These are phyloP conservation scores for Pelusios castaneus DNA, from an alignment of 2,113 vertebrate species.

Conservation along the genomic window DNA sequence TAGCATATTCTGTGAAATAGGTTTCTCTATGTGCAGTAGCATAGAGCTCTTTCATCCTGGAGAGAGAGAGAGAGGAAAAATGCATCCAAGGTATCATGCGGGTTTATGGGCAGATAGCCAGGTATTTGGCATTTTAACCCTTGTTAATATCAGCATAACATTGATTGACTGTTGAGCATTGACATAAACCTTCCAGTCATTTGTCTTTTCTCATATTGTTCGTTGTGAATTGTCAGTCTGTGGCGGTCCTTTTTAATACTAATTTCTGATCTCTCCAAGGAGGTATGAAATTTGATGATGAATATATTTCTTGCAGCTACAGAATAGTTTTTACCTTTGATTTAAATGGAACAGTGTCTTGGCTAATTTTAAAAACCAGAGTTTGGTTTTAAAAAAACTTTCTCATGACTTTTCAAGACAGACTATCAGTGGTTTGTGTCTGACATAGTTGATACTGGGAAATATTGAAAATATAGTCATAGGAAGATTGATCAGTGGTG, in stretches of 20 bases:
- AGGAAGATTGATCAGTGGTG: slow-evolving; percentile 25
- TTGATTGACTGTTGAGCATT: background rate
- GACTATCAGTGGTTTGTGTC: slow-evolving; percentile 18
- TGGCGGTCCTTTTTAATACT: background rate
- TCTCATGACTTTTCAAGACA: background rate
- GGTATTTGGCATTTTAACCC: background rate
- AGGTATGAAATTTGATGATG: background rate
- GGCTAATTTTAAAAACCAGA: background rate
- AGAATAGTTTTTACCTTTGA: background rate
- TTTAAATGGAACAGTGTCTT: background rate
- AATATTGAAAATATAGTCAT: slow-evolving; percentile 44
- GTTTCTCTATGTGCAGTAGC: background rate
- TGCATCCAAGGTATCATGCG: background rate
- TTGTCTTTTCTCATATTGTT: background rate
- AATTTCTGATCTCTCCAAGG: background rate
- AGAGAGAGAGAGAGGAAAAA: background rate
- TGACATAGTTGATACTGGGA: slow-evolving; percentile 10
- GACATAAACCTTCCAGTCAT: background rate
- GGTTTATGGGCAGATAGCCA: slow-evolving; percentile 9
- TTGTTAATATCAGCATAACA: background rate
- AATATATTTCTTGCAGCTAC: background rate
- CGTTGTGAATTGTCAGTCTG: background rate
- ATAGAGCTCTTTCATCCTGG: background rate
- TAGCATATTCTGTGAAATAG: background rate
- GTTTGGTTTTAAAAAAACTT: background rate